Evolutionary conservation across 2,797 vertebrate genomes (phyloP).

Genomic region (Tokudaia tokunoshimensis): DNA sequence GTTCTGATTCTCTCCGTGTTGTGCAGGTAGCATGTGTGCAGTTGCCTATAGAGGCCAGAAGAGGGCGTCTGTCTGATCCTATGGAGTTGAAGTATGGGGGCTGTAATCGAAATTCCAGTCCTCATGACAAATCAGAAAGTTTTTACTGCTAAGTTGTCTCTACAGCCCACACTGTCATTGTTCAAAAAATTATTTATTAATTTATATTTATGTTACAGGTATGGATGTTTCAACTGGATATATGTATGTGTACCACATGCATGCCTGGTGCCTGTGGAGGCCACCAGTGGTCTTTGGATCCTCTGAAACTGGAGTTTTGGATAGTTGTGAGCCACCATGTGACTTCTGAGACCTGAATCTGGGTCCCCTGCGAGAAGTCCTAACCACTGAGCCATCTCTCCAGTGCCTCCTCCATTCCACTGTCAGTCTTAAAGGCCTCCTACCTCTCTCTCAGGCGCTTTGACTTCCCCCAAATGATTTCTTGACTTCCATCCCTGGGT

Average conservation of each 20-base stretch:
- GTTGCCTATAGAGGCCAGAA: not conserved
- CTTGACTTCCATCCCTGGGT: not conserved
- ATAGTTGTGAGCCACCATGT: not conserved
- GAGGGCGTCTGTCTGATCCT: not conserved
- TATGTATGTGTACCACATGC: not conserved
- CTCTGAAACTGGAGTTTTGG: not conserved
- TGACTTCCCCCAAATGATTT: not conserved
- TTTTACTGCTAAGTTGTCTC: not conserved
- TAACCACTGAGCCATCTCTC: not conserved
- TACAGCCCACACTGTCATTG: not conserved
- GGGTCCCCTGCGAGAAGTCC: not conserved
- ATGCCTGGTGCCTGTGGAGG: not conserved
- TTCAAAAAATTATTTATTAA: not conserved
- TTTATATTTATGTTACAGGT: not conserved
- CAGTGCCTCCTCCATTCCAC: not conserved
- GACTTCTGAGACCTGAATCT: not conserved
- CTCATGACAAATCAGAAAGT: not conserved
- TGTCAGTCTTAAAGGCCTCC: not conserved
- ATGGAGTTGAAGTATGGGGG: too few species aligned
- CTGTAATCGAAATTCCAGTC: not conserved
- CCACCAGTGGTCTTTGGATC: not conserved
- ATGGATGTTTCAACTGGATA: not conserved
- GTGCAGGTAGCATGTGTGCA: not conserved
- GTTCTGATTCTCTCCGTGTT: not conserved
- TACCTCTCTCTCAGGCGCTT: rapidly evolving